These are phyloP conservation scores for Orchestes rusci DNA, from an alignment of 2,888 invertebrate species.

Conservation along the genomic window DNA sequence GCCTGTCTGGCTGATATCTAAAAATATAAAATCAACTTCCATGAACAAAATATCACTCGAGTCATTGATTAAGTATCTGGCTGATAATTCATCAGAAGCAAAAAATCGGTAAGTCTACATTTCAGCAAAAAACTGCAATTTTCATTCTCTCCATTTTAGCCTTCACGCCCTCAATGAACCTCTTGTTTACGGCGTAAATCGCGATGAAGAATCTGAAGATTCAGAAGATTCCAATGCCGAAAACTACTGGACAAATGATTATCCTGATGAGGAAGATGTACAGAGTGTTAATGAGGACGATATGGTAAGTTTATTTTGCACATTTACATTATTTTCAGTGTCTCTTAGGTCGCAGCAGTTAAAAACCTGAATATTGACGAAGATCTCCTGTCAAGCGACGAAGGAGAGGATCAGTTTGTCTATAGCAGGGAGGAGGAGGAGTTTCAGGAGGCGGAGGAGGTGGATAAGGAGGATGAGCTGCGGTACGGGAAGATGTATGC, in stretches of 20 bases:
- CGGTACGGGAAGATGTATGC: slow-evolving; percentile 61
- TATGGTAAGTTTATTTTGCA: slow-evolving; percentile 42
- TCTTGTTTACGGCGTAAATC: slow-evolving; percentile 38
- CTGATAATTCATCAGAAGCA: too few species aligned
- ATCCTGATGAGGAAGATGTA: slow-evolving; percentile 54
- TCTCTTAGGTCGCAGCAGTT: slow-evolving; percentile 44
- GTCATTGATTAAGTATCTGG: too few species aligned
- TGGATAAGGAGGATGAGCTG: slow-evolving; percentile 49
- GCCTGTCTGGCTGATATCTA: too few species aligned
- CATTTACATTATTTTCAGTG: neutral
- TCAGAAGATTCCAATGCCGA: slow-evolving; percentile 73
- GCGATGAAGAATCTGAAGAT: slow-evolving; percentile 41
- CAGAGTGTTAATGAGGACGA: slow-evolving; percentile 56
- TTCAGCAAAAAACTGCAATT: slow-evolving; percentile 1
- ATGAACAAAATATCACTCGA: too few species aligned
- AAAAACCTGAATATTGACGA: slow-evolving; percentile 38
- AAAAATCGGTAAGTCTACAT: slow-evolving; percentile 11
- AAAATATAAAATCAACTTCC: too few species aligned
- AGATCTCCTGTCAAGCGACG: slow-evolving; percentile 40
- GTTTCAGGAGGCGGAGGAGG: slow-evolving; percentile 35
- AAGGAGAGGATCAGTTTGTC: slow-evolving; percentile 41
- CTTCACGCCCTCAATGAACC: slow-evolving; percentile 42
- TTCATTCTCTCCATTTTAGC: slow-evolving; percentile 31
- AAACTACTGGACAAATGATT: slow-evolving; percentile 69
- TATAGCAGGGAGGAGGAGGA: slow-evolving; percentile 39